Evolutionary conservation across 2,888 invertebrate genomes (phyloP), one percentile per base, ranked within the genome.

Genomic region (Rotaria sp.): DNA sequence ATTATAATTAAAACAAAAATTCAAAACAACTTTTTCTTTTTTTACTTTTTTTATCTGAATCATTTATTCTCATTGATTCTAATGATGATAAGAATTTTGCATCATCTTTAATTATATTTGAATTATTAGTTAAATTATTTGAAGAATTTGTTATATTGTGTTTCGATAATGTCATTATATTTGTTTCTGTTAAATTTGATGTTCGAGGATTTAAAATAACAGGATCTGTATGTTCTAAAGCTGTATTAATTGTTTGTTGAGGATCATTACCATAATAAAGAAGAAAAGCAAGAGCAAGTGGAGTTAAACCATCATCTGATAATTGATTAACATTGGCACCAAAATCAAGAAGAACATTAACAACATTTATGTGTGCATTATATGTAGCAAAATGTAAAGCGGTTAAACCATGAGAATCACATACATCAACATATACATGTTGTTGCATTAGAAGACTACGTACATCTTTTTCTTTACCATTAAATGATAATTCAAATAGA

Each of bases 321-420:
- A 91, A 88, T 87, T 90, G 89, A 88, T 91, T 91, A 15, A 91
- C 89, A 87, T 91, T 89, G 3, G 91, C 91, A 75, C 91, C 91
- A 85, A 89, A 89, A 87, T 91, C 90, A 18, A 91, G 88, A 45
- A 91, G 88, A 86, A 88, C 88, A 87, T 91, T 90, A 85, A 91
- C 90, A 11, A 90, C 89, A 84, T 89, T 89, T 38, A 89, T 88
- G 86, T 91, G 90, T 89, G 90, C 90, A 88, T 90, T 90, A 3
- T 90, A 89, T 4, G 80, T 45, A 5, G 45, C 45, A 41, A 80
- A 45, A 80, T 80, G 84, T 21, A 91, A 88, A 8, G 91, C 89
- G 11, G 90, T 90, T 87, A 89, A 89, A 3, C 91, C 91, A 67
- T 88, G 87, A 57, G 87, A 88, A 87, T 91, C 91, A 24, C 90